Percentiles rank a stretch among this genome's conserved stretches.
These are phyloP conservation scores for Apis cerana DNA, from an alignment of 1,140 invertebrate genomes.

Conservation along the genomic window DNA sequence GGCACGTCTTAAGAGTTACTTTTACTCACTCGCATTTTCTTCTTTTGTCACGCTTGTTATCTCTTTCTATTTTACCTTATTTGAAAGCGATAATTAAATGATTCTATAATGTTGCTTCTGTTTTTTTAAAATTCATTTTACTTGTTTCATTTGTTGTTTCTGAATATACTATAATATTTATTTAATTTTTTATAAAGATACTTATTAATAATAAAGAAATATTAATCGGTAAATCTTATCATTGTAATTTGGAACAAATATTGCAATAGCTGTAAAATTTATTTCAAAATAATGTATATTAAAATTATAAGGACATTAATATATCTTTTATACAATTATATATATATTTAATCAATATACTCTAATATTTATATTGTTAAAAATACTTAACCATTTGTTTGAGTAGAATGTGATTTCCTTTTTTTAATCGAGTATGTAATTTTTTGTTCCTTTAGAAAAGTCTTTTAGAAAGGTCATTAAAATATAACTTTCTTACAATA, in stretches of 20 bases:
- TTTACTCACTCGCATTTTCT: conserved; percentile 44
- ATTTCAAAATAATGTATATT: too few relatives aligned
- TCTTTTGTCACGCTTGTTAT: background rate
- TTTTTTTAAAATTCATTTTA: background rate
- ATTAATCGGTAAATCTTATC: too few relatives aligned
- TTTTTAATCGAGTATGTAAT: background rate
- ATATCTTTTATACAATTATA: background rate
- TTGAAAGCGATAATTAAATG: background rate
- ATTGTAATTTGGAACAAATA: too few relatives aligned
- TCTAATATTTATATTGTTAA: too few relatives aligned
- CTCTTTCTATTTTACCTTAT: background rate
- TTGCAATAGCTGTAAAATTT: too few relatives aligned
- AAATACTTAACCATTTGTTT: too few relatives aligned
- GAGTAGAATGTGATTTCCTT: background rate
- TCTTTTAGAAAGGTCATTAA: too few relatives aligned
- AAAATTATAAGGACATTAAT: background rate
- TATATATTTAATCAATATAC: too few relatives aligned
- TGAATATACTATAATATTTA: too few relatives aligned
- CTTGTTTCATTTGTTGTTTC: background rate
- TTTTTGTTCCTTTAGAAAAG: background rate
- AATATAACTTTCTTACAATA: background rate
- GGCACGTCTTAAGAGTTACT: conserved; percentile 22
- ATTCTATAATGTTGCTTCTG: too few relatives aligned
- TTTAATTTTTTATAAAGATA: too few relatives aligned
- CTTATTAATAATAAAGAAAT: too few relatives aligned